phyloP scores from a whole-genome alignment of 2,113 vertebrate species.

The Dascyllus trimaculatus region DNA sequence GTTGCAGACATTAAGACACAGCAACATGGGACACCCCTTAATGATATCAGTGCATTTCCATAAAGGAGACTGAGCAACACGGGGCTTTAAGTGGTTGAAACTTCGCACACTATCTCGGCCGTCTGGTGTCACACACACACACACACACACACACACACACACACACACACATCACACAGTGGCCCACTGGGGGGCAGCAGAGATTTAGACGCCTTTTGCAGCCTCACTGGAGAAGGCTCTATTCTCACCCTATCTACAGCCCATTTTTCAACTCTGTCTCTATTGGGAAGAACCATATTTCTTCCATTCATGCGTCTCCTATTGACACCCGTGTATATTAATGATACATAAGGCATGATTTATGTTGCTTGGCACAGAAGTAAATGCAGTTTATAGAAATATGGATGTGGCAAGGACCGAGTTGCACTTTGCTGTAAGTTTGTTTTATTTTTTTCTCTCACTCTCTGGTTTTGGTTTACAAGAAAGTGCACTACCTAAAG shows the following conservation, averaged over 20 bases:
- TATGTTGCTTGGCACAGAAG: conserved; percentile 78
- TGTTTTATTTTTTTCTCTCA: conserved; percentile 39
- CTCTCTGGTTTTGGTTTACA: conserved; percentile 40
- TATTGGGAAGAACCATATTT: conserved; percentile 84
- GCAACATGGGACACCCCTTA: neutral
- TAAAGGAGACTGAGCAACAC: neutral
- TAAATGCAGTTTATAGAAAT: conserved; percentile 84
- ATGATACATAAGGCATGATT: conserved; percentile 83
- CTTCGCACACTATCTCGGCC: conserved; percentile 3
- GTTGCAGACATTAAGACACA: neutral
- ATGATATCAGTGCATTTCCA: neutral
- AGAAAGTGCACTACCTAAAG: conserved; percentile 1
- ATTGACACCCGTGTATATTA: conserved; percentile 87
- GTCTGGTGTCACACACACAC: conserved; percentile 11
- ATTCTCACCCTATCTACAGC: conserved; percentile 59
- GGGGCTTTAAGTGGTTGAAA: neutral
- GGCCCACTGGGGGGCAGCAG: conserved; percentile 92
- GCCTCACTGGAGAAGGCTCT: conserved; percentile 37
- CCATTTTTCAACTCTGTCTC: conserved; percentile 81
- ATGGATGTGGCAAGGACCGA: conserved; percentile 63
- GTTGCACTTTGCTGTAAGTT: conserved; percentile 67
- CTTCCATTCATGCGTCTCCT: conserved; percentile 85
- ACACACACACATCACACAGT: conserved; percentile 7
- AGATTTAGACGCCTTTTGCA: conserved; percentile 80
- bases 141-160: neutral